A percentile compares a stretch with the other conserved stretches of the same genome.
phyloP scores from a whole-genome alignment of 2,888 invertebrate genomes.

The Sthenelais limicola region DNA sequence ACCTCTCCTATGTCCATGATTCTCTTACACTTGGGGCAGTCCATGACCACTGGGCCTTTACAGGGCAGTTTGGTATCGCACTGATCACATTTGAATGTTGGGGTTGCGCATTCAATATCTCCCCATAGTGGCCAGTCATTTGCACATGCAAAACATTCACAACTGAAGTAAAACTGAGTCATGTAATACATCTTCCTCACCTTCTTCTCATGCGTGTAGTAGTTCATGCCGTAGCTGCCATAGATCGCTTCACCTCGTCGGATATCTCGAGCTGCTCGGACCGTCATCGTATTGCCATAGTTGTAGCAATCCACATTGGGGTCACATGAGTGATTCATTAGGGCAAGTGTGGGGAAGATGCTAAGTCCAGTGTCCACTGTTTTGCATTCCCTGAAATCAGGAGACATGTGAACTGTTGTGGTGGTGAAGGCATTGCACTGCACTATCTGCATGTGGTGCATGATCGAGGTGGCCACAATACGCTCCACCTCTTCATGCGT shows the following conservation, averaged over 20 bases:
- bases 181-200: constrained; percentile 78
- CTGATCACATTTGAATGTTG: constrained; percentile 45
- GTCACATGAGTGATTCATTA: constrained; percentile 94
- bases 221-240: constrained; percentile 80
- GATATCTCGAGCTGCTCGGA: constrained; percentile 80
- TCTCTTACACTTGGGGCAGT: constrained; percentile 44
- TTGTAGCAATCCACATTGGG: constrained; percentile 85
- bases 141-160: constrained; percentile 73
- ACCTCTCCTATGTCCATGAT: constrained; percentile 34
- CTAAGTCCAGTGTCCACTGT: constrained; percentile 80
- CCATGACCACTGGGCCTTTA: background rate
- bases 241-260: constrained; percentile 80
- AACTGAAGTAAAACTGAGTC: constrained; percentile 84
- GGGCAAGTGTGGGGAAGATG: constrained; percentile 84
- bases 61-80: constrained; percentile 41
- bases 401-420: constrained; percentile 73
- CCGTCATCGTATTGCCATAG: constrained; percentile 80
- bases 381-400: constrained; percentile 23
- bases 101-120: constrained; percentile 42
- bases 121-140: constrained; percentile 64
- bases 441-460: constrained; percentile 77
- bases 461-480: constrained; percentile 1
- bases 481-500: background rate
- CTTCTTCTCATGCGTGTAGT: constrained; percentile 67
- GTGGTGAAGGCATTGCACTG: constrained; percentile 87